Percentiles rank a stretch among this genome's conserved stretches.
phyloP scores from a whole-genome alignment of 2,888 invertebrate species.

The Drosophila nr. fundita region DNA sequence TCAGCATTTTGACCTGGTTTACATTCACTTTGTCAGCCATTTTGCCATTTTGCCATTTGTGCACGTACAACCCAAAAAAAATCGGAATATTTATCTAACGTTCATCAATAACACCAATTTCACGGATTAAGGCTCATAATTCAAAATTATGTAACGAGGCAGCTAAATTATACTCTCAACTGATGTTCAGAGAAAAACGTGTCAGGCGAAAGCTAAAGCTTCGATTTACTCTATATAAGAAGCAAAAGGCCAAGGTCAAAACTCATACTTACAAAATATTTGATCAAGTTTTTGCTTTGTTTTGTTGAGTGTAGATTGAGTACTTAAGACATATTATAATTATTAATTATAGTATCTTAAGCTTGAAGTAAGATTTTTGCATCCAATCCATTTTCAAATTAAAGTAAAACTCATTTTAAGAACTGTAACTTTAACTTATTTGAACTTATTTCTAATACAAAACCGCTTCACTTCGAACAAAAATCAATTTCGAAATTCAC shows the following conservation, averaged over 20 bases:
- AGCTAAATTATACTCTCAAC: constrained; percentile 5
- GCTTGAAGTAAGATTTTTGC: neutral
- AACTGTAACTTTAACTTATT: neutral
- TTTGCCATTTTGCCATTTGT: neutral
- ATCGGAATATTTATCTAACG: constrained; percentile 5
- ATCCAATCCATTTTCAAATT: too few species aligned
- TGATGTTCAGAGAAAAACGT: neutral
- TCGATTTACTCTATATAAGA: neutral
- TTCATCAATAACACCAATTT: constrained; percentile 27
- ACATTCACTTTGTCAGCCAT: constrained; percentile 39
- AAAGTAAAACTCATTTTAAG: neutral
- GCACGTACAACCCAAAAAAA: constrained; percentile 25
- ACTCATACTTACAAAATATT: neutral
- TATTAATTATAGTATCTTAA: neutral
- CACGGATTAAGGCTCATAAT: constrained; percentile 22
- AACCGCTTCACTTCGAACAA: neutral
- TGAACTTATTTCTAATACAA: neutral
- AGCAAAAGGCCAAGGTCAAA: neutral
- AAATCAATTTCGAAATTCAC: too few species aligned
- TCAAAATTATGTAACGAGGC: constrained; percentile 28
- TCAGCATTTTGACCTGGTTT: constrained; percentile 52
- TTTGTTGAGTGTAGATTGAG: neutral
- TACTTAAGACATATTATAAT: neutral
- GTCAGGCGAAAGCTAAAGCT: neutral
- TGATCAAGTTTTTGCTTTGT: neutral